Evolutionary conservation across 1,140 invertebrate genomes (phyloP).

Genomic region (Schlechtendalia chinensis): DNA sequence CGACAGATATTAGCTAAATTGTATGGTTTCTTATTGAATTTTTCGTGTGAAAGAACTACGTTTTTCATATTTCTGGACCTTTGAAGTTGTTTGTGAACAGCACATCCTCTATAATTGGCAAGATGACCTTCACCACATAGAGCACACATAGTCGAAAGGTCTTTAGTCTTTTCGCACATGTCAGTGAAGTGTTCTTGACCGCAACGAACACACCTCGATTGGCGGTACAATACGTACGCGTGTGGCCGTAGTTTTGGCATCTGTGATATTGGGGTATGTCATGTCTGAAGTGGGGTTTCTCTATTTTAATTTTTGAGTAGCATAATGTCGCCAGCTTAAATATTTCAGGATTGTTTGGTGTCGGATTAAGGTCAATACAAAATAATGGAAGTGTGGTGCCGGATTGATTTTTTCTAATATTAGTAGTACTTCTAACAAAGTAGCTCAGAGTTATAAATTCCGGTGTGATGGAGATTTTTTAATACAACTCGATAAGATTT

Average conservation of each 20-base stretch:
- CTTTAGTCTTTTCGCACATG: constrained; percentile 56
- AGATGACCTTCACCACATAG: constrained; percentile 55
- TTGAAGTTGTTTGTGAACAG: constrained; percentile 25
- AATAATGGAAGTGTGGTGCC: constrained; percentile 55
- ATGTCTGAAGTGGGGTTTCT: constrained; percentile 53
- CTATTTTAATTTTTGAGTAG: constrained; percentile 54
- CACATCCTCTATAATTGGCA: constrained; percentile 54
- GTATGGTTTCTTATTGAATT: background rate
- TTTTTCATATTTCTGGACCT: background rate
- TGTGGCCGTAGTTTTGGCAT: constrained; percentile 54
- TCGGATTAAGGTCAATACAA: constrained; percentile 55
- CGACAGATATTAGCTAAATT: background rate
- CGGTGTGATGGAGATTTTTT: constrained; percentile 37
- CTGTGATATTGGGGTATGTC: constrained; percentile 55
- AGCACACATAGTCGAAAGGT: constrained; percentile 54
- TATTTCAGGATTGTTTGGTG: constrained; percentile 55
- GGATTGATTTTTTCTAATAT: constrained; percentile 47
- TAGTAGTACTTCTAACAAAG: constrained; percentile 35
- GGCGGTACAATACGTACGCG: constrained; percentile 53
- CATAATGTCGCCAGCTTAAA: constrained; percentile 51
- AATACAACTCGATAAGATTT: constrained; percentile 50
- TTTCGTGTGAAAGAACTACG: background rate
- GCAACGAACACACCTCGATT: constrained; percentile 56
- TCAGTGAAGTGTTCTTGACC: constrained; percentile 54
- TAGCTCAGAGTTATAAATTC: constrained; percentile 27